Conservation (phyloP, 2,113 vertebrate species). For the Ceyx margarethae region DNA sequence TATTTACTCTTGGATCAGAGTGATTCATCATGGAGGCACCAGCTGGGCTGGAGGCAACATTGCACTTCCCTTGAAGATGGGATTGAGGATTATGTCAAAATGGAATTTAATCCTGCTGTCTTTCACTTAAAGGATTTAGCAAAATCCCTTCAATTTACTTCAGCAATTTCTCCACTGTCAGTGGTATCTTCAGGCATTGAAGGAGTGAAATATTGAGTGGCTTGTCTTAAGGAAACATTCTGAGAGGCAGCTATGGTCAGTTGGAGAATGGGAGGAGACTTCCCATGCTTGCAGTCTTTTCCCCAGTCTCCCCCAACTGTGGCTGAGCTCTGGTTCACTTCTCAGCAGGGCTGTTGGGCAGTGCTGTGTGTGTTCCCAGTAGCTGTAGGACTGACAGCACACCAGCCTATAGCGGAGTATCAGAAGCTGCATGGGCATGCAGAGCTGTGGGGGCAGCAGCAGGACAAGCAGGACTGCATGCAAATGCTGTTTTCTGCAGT, state of each 20-base stretch:
- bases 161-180: background rate
- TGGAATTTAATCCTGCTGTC: conserved; percentile 1
- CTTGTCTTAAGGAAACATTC: background rate
- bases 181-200: background rate
- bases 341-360: background rate
- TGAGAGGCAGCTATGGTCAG: background rate
- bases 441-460: background rate
- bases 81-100: conserved; percentile 1
- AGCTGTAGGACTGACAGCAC: background rate
- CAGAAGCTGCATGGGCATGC: accelerated
- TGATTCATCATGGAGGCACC: conserved; percentile 40
- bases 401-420: background rate
- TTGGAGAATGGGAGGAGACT: background rate
- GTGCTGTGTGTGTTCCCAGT: accelerated
- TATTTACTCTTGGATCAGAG: conserved; percentile 23
- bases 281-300: no score
- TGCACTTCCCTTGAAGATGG: background rate
- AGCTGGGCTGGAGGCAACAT: background rate
- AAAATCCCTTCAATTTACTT: background rate
- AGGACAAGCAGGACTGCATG: background rate
- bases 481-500: background rate
- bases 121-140: background rate
- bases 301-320: background rate
- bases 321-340: accelerated
- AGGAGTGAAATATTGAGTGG: background rate